Percentiles rank a stretch among this genome's conserved stretches.
Evolutionary conservation across 2,888 invertebrate species (phyloP).

Genomic region (Steinernema hermaphroditum): DNA sequence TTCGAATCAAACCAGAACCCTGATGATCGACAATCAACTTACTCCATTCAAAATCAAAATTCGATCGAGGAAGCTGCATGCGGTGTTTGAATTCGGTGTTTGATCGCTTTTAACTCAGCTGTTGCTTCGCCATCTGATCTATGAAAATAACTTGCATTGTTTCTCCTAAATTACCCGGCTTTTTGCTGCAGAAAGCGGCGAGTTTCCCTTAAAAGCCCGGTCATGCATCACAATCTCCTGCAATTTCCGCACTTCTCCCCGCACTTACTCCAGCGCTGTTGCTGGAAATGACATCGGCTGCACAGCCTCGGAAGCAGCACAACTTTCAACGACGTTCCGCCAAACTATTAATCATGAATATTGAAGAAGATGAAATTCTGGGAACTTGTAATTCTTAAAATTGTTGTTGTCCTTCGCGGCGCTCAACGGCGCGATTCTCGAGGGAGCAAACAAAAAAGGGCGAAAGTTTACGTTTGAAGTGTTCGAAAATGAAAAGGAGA

Average conservation of each 20-base stretch:
- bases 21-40: no score
- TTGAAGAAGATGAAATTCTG: not conserved
- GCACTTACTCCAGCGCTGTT: not conserved
- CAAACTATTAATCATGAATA: not conserved
- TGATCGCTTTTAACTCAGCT: no score
- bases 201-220: not conserved
- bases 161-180: not conserved
- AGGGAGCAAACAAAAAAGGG: not conserved
- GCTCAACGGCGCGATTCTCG: not conserved
- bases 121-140: no score
- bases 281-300: not conserved
- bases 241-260: not conserved
- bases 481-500: constrained; percentile 16
- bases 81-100: no score
- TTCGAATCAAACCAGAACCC: no score
- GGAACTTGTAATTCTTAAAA: not conserved
- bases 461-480: constrained; percentile 17
- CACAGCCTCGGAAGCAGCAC: not conserved
- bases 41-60: no score
- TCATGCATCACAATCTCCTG: not conserved
- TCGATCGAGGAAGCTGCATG: no score
- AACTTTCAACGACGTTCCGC: not conserved
- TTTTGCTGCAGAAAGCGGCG: not conserved
- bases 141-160: no score
- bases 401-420: not conserved